phyloP scores from a whole-genome alignment of 2,888 invertebrate genomes.

The Eupithecia subfuscata region DNA sequence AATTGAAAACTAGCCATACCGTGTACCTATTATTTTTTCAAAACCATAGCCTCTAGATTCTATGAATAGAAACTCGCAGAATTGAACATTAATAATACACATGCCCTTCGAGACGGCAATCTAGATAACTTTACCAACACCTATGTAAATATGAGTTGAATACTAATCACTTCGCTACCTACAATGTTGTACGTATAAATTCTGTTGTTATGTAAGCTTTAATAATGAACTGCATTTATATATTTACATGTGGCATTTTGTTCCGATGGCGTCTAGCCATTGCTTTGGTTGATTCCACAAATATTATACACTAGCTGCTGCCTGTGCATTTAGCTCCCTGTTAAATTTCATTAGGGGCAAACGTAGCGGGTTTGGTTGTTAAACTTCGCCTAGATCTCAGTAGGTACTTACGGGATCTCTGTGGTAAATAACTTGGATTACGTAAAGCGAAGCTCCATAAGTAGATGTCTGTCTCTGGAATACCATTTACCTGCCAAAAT shows the following conservation, averaged over 20 bases:
- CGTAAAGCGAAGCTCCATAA: too few species aligned
- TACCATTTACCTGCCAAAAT: too few species aligned
- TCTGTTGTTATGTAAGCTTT: neutral
- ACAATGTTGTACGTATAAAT: neutral
- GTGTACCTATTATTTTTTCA: neutral
- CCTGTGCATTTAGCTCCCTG: too few species aligned
- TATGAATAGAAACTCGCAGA: neutral
- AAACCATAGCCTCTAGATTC: neutral
- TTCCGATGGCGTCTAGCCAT: neutral
- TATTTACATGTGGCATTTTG: neutral
- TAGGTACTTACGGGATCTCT: too few species aligned
- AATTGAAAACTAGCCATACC: neutral
- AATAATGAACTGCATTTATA: neutral
- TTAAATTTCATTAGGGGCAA: too few species aligned
- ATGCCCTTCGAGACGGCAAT: neutral
- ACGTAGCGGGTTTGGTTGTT: too few species aligned
- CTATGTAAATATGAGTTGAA: neutral
- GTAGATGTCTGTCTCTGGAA: too few species aligned
- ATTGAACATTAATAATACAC: neutral
- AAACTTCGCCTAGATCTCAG: too few species aligned
- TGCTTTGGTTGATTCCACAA: too few species aligned
- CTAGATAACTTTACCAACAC: neutral
- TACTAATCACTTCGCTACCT: neutral
- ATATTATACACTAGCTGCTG: too few species aligned
- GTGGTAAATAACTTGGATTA: too few species aligned